These are phyloP conservation scores for Brenthis hecate DNA, from an alignment of 2,888 invertebrate genomes.

Conservation along the genomic window DNA sequence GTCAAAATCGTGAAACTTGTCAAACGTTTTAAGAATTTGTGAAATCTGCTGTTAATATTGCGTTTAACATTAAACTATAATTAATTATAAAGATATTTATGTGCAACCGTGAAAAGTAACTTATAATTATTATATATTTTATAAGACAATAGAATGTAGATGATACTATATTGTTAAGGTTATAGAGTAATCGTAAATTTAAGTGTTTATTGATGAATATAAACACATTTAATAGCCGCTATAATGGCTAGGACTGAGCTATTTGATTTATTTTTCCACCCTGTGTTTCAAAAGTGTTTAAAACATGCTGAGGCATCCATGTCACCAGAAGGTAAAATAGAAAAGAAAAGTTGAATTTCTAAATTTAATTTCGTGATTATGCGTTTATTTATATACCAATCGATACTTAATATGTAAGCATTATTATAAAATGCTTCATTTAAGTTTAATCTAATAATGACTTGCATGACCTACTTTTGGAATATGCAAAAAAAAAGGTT, in stretches of 20 bases:
- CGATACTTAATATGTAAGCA: background rate
- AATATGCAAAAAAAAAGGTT: too few relatives aligned
- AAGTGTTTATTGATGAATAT: conserved; percentile 63
- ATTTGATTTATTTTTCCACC: conserved; percentile 80
- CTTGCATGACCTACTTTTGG: conserved; percentile 9
- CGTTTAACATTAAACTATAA: background rate
- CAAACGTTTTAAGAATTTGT: conserved; percentile 49
- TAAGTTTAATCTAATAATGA: background rate
- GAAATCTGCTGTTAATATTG: conserved; percentile 31
- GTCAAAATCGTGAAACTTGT: conserved; percentile 55
- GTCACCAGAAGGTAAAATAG: conserved; percentile 65
- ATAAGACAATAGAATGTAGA: conserved; percentile 43
- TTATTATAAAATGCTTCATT: background rate
- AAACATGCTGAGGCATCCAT: conserved; percentile 73
- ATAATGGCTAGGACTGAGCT: conserved; percentile 78
- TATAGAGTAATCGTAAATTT: conserved; percentile 63
- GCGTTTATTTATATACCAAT: background rate
- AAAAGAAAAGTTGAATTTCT: conserved; percentile 3
- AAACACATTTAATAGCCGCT: conserved; percentile 52
- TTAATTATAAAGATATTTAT: conserved; percentile 6
- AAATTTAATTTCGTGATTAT: background rate
- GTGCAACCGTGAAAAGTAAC: conserved; percentile 21
- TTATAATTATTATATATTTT: conserved; percentile 35
- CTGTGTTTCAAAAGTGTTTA: conserved; percentile 80
- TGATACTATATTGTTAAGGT: conserved; percentile 61